These are phyloP conservation scores for Aphelocoma coerulescens DNA, from an alignment of 2,113 vertebrate genomes.

Conservation along the genomic window DNA sequence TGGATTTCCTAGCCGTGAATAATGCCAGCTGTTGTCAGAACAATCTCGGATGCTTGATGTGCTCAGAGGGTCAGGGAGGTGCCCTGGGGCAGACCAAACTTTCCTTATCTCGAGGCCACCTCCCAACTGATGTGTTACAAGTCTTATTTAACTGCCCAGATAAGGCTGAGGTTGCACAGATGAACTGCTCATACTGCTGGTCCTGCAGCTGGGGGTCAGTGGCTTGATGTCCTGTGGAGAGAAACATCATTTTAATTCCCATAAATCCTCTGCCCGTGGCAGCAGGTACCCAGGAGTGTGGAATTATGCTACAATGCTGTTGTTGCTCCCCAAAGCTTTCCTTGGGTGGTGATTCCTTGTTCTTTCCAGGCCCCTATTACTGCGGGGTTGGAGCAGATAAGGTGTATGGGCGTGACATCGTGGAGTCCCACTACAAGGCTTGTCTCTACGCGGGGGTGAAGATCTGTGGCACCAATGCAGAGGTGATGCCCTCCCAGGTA, in stretches of 20 bases:
- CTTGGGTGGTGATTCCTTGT: not conserved
- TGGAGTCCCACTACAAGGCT: slow-evolving; percentile 82
- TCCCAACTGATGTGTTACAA: not conserved
- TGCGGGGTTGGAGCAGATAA: slow-evolving; percentile 83
- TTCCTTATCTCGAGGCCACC: slow-evolving; percentile 22
- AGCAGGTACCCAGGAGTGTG: not conserved
- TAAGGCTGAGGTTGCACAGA: not conserved
- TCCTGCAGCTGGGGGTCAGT: not conserved
- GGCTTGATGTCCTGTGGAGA: not conserved
- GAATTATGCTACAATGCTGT: not conserved
- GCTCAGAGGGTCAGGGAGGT: not conserved
- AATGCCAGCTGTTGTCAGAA: not conserved
- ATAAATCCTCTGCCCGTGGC: not conserved
- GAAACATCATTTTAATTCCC: not conserved
- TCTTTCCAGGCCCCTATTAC: slow-evolving; percentile 82
- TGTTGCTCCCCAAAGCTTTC: not conserved
- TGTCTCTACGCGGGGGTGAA: slow-evolving; percentile 79
- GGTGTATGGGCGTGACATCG: slow-evolving; percentile 81
- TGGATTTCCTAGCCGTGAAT: not conserved
- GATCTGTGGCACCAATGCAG: slow-evolving; percentile 78
- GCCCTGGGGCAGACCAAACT: not conserved
- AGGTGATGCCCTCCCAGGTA: slow-evolving; percentile 84
- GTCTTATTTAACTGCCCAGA: not conserved
- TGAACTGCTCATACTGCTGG: not conserved
- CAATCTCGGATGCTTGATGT: not conserved